Conservation (phyloP, 2,888 invertebrate species). For the Leptinotarsa tumamoca region DNA sequence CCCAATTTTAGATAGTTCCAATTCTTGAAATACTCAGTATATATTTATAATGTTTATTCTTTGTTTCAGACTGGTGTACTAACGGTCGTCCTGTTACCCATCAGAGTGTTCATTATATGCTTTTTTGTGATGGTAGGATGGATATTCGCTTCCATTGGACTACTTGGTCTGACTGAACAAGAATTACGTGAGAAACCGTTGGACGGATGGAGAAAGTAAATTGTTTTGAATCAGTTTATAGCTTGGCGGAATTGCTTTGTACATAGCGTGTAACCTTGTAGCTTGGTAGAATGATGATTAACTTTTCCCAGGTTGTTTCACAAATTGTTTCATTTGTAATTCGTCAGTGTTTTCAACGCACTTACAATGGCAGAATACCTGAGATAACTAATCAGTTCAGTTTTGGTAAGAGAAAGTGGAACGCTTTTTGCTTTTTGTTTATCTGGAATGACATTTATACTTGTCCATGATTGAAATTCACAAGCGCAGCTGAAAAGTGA, state of each 20-base stretch:
- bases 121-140: conserved; percentile 84
- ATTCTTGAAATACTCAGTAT: too few relatives aligned
- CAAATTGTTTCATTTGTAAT: not conserved
- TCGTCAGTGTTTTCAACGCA: too few relatives aligned
- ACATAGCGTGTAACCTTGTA: conserved; percentile 10
- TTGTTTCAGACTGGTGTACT: conserved; percentile 85
- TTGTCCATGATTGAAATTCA: too few relatives aligned
- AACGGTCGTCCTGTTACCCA: conserved; percentile 85
- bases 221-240: conserved; percentile 39
- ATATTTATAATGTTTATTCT: conserved; percentile 29
- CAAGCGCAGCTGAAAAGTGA: too few relatives aligned
- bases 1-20: too few relatives aligned
- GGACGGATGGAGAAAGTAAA: conserved; percentile 91
- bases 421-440: too few relatives aligned
- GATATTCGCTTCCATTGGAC: conserved; percentile 85
- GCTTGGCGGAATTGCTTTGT: conserved; percentile 22
- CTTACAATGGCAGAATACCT: too few relatives aligned
- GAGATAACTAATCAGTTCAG: too few relatives aligned
- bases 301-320: not conserved
- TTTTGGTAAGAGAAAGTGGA: too few relatives aligned
- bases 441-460: too few relatives aligned
- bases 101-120: conserved; percentile 83
- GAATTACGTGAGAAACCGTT: conserved; percentile 83
- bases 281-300: conserved; percentile 1
- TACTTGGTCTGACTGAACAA: conserved; percentile 83